These are phyloP conservation scores for Thermophis baileyi DNA, from an alignment of 2,113 vertebrate species.

Conservation along the genomic window DNA sequence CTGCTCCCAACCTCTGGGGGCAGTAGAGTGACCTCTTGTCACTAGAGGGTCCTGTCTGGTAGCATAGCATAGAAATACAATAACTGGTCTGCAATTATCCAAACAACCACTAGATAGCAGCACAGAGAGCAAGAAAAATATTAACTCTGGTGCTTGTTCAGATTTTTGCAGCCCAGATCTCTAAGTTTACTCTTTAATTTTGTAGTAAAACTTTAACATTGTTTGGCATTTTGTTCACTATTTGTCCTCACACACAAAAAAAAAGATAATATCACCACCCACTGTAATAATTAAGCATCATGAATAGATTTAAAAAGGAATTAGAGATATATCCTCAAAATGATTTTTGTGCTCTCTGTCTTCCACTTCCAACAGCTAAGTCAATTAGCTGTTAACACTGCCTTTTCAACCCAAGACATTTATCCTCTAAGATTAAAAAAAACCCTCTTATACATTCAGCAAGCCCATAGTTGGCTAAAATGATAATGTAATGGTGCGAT, in stretches of 20 bases:
- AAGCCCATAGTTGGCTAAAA: not conserved
- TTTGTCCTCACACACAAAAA: not conserved
- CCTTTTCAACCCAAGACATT: not conserved
- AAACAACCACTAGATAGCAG: not conserved
- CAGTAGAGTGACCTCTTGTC: no score
- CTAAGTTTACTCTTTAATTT: not conserved
- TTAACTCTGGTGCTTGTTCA: not conserved
- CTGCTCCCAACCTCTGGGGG: no score
- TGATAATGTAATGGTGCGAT: not conserved
- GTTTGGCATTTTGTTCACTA: not conserved
- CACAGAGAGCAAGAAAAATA: not conserved
- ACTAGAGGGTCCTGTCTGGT: not conserved
- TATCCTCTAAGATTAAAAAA: not conserved
- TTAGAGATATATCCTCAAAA: not conserved
- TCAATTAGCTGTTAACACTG: not conserved
- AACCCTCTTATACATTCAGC: not conserved
- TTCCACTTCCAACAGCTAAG: not conserved
- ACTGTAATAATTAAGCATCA: not conserved
- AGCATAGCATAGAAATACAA: not conserved
- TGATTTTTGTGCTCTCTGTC: not conserved
- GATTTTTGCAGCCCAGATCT: not conserved
- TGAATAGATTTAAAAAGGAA: not conserved
- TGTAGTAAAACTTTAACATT: not conserved
- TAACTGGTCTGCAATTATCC: no score
- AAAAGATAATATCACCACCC: not conserved